phyloP scores from a whole-genome alignment of 2,797 vertebrate species.

The Alfaro cultratus region DNA sequence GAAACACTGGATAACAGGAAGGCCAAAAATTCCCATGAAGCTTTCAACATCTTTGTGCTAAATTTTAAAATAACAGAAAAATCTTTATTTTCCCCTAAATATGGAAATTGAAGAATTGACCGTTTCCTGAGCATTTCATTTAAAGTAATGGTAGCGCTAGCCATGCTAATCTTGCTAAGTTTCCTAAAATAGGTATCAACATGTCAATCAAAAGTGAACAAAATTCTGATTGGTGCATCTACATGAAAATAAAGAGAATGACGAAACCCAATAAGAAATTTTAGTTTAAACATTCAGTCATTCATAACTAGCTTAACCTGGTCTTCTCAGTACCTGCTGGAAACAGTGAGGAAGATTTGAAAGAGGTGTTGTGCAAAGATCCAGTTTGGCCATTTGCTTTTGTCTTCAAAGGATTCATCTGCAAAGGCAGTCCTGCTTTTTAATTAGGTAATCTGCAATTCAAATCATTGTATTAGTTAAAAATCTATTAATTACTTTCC shows the following conservation, averaged over 20 bases:
- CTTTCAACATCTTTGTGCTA: background rate
- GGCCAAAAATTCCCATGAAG: background rate
- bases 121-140: background rate
- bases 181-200: background rate
- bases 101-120: background rate
- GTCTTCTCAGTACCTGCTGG: background rate
- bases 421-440: constrained; percentile 2
- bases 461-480: constrained; percentile 6
- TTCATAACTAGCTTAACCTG: background rate
- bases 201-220: background rate
- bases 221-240: background rate
- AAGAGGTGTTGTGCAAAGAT: background rate
- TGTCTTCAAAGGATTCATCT: constrained; percentile 3
- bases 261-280: background rate
- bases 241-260: background rate
- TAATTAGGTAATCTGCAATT: constrained; percentile 1
- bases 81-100: background rate
- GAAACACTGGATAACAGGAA: background rate
- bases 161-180: background rate
- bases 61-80: background rate
- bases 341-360: background rate
- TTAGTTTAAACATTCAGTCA: background rate
- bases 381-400: background rate
- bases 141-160: background rate
- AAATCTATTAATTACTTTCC: constrained; percentile 1